These are phyloP conservation scores for Chiridota heheva DNA, from an alignment of 35 echinoderm and acorn worm genomes.

Conservation along the genomic window DNA sequence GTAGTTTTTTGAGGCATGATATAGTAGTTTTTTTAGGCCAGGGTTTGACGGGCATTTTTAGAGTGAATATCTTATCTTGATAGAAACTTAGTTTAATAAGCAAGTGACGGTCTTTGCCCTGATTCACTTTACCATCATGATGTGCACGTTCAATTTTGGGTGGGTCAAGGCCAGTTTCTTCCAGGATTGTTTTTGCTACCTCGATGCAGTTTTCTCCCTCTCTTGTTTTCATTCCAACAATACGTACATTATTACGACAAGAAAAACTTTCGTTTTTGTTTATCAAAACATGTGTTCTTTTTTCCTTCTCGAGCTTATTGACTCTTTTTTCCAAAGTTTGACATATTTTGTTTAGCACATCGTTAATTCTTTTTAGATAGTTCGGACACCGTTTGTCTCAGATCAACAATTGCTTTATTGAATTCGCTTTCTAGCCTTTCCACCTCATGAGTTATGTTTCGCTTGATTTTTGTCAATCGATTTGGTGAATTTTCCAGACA, in stretches of 20 bases:
- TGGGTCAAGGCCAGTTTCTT: neutral
- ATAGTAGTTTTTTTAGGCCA: no score
- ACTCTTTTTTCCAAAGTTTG: neutral
- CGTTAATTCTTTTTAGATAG: neutral
- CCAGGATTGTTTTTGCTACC: neutral
- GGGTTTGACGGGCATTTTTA: no score
- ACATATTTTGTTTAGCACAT: conserved; percentile 8
- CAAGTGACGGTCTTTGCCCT: no score
- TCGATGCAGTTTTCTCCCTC: neutral
- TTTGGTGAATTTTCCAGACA: neutral
- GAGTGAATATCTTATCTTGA: no score
- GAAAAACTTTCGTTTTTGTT: neutral
- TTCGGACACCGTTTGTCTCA: neutral
- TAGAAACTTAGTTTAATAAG: no score
- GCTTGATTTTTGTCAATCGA: neutral
- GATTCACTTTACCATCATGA: neutral
- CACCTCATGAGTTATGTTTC: neutral
- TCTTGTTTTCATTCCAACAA: neutral
- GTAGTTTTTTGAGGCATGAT: no score
- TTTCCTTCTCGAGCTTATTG: neutral
- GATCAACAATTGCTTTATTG: neutral
- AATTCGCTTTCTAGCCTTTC: conserved; percentile 6
- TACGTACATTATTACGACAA: neutral
- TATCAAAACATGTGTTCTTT: neutral
- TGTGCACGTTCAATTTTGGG: neutral